Evolutionary conservation across 2,797 vertebrate genomes (phyloP), one percentile per base, ranked within the genome.

Genomic region (Thalassophryne amazonica): DNA sequence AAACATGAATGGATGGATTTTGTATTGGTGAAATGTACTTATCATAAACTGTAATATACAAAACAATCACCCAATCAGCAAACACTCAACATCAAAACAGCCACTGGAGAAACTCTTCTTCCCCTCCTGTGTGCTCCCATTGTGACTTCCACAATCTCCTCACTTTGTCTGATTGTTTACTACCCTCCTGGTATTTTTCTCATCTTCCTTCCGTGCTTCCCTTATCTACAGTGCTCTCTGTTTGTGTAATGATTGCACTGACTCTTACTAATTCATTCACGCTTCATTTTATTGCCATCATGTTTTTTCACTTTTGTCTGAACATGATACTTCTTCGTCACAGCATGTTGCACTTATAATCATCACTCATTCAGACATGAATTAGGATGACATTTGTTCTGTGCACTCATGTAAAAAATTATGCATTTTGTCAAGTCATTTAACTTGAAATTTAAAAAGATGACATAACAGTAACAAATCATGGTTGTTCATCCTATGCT

Each of bases 241-340:
- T 47, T 15, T 20, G 16, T 18, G 13, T n/a, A 25, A 8, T 8
- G 7, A 22, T 48, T 31, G 1, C 12, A 23, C 53, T 28, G 21
- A 11, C 31, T 60, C n/a, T 33, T 16, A 21, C 38, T 40, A 19
- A 60, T 56, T 69, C 6, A 58, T 63, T 37, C 22, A 23, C 10
- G 17, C 39, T 54, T 59, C 25, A 60, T 77, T 73, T 60, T 43
- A 24, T 50, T 17, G 22, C 7, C 25, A 2, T 42, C 29, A 5
- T 65, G 19, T 67, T 73, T 67, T 73, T 60, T 53, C 31, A 13
- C 40, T 22, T 64, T 60, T 58, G 16, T 51, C 47, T 24, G 17
- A 56, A 30, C 20, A 24, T 50, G 33, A 58, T 50, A 33, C 31
- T 23, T 51, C 16, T 47, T 42, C 29, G 40, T 43, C 45, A 29